phyloP scores from a whole-genome alignment of 2,888 invertebrate species.

The Drosophila paranaensis region DNA sequence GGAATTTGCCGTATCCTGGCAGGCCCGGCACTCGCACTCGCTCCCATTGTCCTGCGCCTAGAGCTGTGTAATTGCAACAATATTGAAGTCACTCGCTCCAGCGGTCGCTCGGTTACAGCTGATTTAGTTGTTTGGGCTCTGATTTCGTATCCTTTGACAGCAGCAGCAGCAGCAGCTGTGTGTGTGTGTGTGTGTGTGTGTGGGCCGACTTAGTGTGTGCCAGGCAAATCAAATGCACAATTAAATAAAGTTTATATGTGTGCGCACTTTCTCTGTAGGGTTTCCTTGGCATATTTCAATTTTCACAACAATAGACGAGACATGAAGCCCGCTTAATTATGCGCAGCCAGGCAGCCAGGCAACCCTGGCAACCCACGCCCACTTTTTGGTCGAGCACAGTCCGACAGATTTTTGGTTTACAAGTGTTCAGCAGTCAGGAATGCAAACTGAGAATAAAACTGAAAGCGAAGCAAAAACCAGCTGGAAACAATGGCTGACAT shows the following conservation, averaged over 20 bases:
- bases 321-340: constrained; percentile 63
- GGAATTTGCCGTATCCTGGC: constrained; percentile 63
- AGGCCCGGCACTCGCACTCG: constrained; percentile 11
- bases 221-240: constrained; percentile 30
- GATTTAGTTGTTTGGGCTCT: constrained; percentile 61
- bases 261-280: constrained; percentile 7
- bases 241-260: constrained; percentile 3
- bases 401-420: constrained; percentile 10
- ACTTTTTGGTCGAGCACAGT: not conserved
- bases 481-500: constrained; percentile 48
- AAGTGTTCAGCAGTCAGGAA: constrained; percentile 51
- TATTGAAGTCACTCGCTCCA: constrained; percentile 36
- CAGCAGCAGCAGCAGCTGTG: not conserved
- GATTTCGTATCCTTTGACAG: constrained; percentile 61
- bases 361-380: constrained; percentile 2
- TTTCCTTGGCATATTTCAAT: constrained; percentile 15
- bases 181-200: constrained; percentile 6
- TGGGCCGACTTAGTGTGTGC: constrained; percentile 55
- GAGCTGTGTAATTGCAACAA: constrained; percentile 75
- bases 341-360: constrained; percentile 35
- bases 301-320: constrained; percentile 19
- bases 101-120: constrained; percentile 40
- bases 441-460: constrained; percentile 44
- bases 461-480: constrained; percentile 43
- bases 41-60: constrained; percentile 51